Conservation (phyloP, 2,888 invertebrate species). For the Camptogramma bilineatum region DNA sequence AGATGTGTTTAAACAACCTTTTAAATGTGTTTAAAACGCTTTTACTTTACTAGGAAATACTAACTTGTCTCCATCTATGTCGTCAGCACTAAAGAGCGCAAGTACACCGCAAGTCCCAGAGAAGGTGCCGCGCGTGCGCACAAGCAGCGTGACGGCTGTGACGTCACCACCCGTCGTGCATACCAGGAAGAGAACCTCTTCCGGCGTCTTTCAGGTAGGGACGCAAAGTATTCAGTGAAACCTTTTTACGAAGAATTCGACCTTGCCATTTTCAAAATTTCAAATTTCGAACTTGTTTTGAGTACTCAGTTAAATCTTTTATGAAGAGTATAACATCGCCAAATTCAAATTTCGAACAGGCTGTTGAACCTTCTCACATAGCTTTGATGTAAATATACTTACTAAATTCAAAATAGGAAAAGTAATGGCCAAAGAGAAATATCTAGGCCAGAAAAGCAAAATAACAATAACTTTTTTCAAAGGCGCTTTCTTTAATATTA, state of each 20-base stretch:
- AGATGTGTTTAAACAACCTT: too few species aligned
- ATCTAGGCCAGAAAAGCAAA: neutral
- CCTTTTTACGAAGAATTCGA: neutral
- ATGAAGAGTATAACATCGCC: neutral
- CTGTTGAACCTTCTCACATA: neutral
- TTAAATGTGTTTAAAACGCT: too few species aligned
- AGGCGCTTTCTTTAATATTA: neutral
- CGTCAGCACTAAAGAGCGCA: neutral
- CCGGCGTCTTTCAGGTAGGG: constrained; percentile 69
- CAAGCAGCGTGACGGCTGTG: constrained; percentile 54
- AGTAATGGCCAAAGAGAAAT: neutral
- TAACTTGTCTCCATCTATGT: neutral
- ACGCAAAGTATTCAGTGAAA: neutral
- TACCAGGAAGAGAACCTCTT: constrained; percentile 68
- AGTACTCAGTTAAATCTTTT: neutral
- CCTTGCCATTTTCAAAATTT: neutral
- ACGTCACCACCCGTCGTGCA: constrained; percentile 42
- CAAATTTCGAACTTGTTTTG: neutral
- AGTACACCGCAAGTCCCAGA: constrained; percentile 7
- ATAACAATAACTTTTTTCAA: neutral
- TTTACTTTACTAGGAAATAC: neutral
- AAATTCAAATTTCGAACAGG: neutral
- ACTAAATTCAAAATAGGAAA: neutral
- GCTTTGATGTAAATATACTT: neutral
- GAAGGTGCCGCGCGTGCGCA: constrained; percentile 46